Percentiles rank a stretch among this genome's conserved stretches.
These are phyloP conservation scores for Triplophysa siluroides DNA, from an alignment of 2,113 vertebrate genomes.

Conservation along the genomic window DNA sequence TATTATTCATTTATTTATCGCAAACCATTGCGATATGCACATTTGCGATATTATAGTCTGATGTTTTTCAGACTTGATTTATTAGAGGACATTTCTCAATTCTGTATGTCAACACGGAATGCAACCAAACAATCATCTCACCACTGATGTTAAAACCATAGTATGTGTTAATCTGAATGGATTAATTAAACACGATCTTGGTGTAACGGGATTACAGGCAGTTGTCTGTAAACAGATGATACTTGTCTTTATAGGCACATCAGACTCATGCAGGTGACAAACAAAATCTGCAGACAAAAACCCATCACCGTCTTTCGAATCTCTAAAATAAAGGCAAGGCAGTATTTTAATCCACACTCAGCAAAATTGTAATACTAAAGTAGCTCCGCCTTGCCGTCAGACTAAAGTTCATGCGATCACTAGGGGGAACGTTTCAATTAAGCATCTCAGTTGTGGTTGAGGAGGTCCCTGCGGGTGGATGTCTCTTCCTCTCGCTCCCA, in stretches of 20 bases:
- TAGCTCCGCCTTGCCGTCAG: neutral
- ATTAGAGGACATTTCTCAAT: neutral
- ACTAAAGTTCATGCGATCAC: neutral
- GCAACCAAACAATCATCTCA: neutral
- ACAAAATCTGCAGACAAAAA: neutral
- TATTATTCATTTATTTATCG: too few relatives aligned
- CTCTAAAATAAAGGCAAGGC: neutral
- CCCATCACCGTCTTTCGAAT: neutral
- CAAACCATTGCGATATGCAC: too few relatives aligned
- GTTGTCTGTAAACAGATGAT: slow-evolving; percentile 51
- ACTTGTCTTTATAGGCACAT: slow-evolving; percentile 2
- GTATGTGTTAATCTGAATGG: slow-evolving; percentile 61
- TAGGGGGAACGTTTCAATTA: slow-evolving; percentile 47
- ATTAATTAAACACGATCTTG: slow-evolving; percentile 66
- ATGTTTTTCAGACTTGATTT: too few relatives aligned
- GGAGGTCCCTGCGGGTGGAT: slow-evolving; percentile 23
- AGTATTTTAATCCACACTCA: neutral
- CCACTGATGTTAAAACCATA: slow-evolving; percentile 1
- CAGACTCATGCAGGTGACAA: neutral
- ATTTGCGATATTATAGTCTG: too few relatives aligned
- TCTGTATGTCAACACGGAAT: neutral
- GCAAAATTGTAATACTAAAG: neutral
- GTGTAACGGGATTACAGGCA: slow-evolving; percentile 63
- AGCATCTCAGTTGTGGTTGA: slow-evolving; percentile 36
- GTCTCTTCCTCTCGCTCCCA: slow-evolving; percentile 29